These are phyloP conservation scores for Aphrophora alni DNA, from an alignment of 2,888 invertebrate species.

Conservation along the genomic window DNA sequence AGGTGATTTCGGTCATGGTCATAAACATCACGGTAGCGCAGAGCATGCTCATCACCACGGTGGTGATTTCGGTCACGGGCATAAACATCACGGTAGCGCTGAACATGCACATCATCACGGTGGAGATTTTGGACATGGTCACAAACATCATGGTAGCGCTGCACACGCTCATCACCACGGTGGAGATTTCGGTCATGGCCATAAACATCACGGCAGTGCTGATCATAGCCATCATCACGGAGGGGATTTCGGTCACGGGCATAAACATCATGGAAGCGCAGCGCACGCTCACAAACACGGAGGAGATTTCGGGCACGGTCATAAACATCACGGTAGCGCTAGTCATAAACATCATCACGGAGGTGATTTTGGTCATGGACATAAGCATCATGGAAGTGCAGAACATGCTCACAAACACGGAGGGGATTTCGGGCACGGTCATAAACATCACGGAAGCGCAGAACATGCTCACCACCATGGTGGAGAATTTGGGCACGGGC, in stretches of 20 bases:
- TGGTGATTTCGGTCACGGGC: slow-evolving; percentile 24
- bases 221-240: slow-evolving; percentile 26
- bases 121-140: slow-evolving; percentile 50
- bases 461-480: slow-evolving; percentile 60
- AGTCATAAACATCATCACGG: slow-evolving; percentile 59
- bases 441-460: slow-evolving; percentile 52
- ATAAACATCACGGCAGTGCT: slow-evolving; percentile 47
- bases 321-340: slow-evolving; percentile 47
- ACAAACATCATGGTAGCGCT: slow-evolving; percentile 49
- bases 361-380: slow-evolving; percentile 58
- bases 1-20: slow-evolving; percentile 17
- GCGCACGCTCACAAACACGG: slow-evolving; percentile 46
- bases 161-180: slow-evolving; percentile 50
- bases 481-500: slow-evolving; percentile 59
- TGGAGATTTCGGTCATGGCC: slow-evolving; percentile 51
- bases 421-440: slow-evolving; percentile 46
- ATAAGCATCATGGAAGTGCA: slow-evolving; percentile 59
- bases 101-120: slow-evolving; percentile 51
- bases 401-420: slow-evolving; percentile 51
- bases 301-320: slow-evolving; percentile 46
- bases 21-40: slow-evolving; percentile 22
- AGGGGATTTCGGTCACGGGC: slow-evolving; percentile 15
- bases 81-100: slow-evolving; percentile 43
- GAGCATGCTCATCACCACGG: slow-evolving; percentile 33
- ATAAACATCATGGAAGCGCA: slow-evolving; percentile 38